Evolutionary conservation across 2,113 vertebrate genomes (phyloP).

Genomic region (Pelecanus crispus): DNA sequence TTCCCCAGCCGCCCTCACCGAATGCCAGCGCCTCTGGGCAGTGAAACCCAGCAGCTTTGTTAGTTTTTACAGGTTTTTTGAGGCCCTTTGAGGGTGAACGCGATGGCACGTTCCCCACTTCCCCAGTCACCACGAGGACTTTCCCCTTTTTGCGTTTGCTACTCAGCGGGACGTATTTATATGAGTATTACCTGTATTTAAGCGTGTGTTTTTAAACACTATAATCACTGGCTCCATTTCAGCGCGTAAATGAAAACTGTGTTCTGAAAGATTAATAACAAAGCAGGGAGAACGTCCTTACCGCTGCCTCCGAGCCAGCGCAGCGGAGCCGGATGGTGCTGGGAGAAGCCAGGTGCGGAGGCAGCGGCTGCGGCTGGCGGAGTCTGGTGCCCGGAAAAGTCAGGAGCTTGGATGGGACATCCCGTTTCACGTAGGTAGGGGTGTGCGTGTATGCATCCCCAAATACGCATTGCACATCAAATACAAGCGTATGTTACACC

Average conservation of each 20-base stretch:
- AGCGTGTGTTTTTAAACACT: neutral
- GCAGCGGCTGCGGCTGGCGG: neutral
- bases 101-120: neutral
- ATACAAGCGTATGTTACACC: accelerated
- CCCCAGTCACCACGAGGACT: neutral
- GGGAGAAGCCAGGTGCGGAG: neutral
- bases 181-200: neutral
- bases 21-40: neutral
- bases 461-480: accelerated
- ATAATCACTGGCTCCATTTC: neutral
- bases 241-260: neutral
- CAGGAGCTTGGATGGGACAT: neutral
- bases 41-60: neutral
- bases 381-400: accelerated
- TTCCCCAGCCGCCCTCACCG: neutral
- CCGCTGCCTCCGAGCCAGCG: neutral
- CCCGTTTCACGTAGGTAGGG: accelerated
- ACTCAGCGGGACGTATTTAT: neutral
- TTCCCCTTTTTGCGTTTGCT: neutral
- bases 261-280: neutral
- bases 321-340: neutral
- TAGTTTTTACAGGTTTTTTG: accelerated
- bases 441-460: accelerated
- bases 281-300: neutral
- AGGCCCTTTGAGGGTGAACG: neutral